phyloP scores from a whole-genome alignment of 2,888 invertebrate species.

The Dendrolimus houi region DNA sequence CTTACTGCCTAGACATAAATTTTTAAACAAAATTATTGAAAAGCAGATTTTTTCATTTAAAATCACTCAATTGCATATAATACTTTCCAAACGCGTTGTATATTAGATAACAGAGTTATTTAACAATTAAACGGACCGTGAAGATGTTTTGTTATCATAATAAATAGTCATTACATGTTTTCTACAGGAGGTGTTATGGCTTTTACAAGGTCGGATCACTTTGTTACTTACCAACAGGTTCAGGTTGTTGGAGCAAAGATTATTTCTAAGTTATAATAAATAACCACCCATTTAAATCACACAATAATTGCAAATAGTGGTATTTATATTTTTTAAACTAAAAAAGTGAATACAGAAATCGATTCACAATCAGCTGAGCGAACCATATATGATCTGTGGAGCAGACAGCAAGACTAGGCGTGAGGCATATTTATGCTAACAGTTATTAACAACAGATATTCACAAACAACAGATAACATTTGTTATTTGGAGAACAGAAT shows the following conservation, averaged over 20 bases:
- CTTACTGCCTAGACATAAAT: too few relatives aligned
- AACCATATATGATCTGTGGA: too few relatives aligned
- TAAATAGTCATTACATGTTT: conserved; percentile 40
- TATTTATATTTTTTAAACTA: conserved; percentile 12
- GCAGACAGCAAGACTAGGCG: conserved; percentile 7
- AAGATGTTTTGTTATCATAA: conserved; percentile 51
- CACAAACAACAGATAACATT: too few relatives aligned
- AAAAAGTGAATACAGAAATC: conserved; percentile 15
- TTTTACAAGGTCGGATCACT: conserved; percentile 35
- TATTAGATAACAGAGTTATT: conserved; percentile 16
- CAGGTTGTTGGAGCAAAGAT: conserved; percentile 6
- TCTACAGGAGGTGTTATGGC: conserved; percentile 16
- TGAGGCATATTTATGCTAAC: too few relatives aligned
- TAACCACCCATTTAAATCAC: conserved; percentile 20
- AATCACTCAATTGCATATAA: neutral
- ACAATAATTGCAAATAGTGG: conserved; percentile 7
- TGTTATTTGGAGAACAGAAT: too few relatives aligned
- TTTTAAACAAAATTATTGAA: neutral
- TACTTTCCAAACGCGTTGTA: neutral
- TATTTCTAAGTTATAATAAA: neutral
- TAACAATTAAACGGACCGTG: conserved; percentile 25
- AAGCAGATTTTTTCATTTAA: neutral
- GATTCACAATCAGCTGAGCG: conserved; percentile 11
- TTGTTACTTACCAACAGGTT: conserved; percentile 27
- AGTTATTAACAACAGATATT: too few relatives aligned